A percentile compares a stretch with the other conserved stretches of the same genome.
phyloP scores from a whole-genome alignment of 2,888 invertebrate genomes.

The Dorcus hopei region DNA sequence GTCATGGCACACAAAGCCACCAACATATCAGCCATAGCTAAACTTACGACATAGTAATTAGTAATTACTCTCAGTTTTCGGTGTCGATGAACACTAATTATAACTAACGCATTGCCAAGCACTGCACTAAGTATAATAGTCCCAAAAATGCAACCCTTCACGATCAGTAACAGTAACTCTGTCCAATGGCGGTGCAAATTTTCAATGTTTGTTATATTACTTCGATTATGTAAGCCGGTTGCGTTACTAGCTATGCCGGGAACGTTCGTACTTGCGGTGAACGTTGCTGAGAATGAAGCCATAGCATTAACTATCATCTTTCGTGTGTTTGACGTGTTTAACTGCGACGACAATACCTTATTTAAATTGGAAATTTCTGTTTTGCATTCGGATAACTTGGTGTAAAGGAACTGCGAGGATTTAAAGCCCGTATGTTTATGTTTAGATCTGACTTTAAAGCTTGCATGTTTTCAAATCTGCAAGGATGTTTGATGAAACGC shows the following conservation, averaged over 20 bases:
- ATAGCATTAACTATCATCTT: slow-evolving; percentile 50
- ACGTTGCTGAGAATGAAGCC: slow-evolving; percentile 47
- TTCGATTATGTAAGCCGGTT: slow-evolving; percentile 32
- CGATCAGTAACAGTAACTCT: slow-evolving; percentile 58
- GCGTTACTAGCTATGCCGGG: slow-evolving; percentile 34
- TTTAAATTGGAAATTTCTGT: not conserved
- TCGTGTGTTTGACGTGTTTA: slow-evolving; percentile 3
- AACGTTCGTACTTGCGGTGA: slow-evolving; percentile 39
- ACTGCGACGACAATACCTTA: not conserved
- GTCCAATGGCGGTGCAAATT: slow-evolving; percentile 51
- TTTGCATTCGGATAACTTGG: not conserved
- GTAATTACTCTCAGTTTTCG: slow-evolving; percentile 83
- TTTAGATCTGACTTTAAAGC: not conserved
- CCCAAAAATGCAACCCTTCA: slow-evolving; percentile 77
- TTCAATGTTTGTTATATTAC: slow-evolving; percentile 43
- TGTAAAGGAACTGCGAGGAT: not conserved
- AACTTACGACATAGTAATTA: slow-evolving; percentile 92
- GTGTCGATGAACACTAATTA: slow-evolving; percentile 78
- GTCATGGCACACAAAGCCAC: slow-evolving; percentile 92
- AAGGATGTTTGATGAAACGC: not conserved
- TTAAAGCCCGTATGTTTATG: not conserved
- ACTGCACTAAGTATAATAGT: slow-evolving; percentile 86
- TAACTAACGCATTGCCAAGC: slow-evolving; percentile 88
- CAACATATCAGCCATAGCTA: slow-evolving; percentile 91
- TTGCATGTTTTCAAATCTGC: not conserved